Base-by-base conservation (phyloP, 1,140 invertebrate genomes). In the Scaptomyza hsui region DNA sequence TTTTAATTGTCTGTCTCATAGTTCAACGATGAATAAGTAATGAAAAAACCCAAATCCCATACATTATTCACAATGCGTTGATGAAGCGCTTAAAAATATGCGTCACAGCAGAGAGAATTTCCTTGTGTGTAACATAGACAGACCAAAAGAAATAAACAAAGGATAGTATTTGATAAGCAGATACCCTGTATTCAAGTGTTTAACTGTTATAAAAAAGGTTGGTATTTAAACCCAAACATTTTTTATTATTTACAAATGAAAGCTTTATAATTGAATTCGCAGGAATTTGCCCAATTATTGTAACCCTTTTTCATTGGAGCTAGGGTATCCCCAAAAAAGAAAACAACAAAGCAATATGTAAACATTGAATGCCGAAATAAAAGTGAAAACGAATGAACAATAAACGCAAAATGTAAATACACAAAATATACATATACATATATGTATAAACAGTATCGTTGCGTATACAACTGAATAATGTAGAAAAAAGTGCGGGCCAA, bases 351-450 rank as follows among this genome's bases (percentile, higher is more conserved):
- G 5, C 18, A 12, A 45, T 0, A 19, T 24, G 41, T 57, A 56
- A 78, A 74, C 64, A 75, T 44, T 35, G 39, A 35, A 32, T 26
- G 53, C 41, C 47, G 75, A 79, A 64, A 16, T 42, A 35, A 59
- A 65, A 68, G 41, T 45, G 45, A 62, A 74, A 63, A 62, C 35
- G 74, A 39, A 73, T 69, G 21, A 49, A 59, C 45, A 73, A 74
- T 47, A 37, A 72, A 72, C 42, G 35, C 53, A 73, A 61, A 69
- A 45, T 52, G 59, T 72, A 76, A 77, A 72, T 29, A 29, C 74
- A 77, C 67, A 49, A 26, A 16, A 13, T 7, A 51, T 39, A n/a
- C n/a, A n/a, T n/a, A n/a, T n/a, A n/a, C n/a, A n/a, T n/a, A n/a
- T n/a, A n/a, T n/a, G n/a, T n/a, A 55, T 29, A 45, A 63, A n/a